phyloP scores from a whole-genome alignment of 2,888 invertebrate genomes.

The Tipula lateralis region DNA sequence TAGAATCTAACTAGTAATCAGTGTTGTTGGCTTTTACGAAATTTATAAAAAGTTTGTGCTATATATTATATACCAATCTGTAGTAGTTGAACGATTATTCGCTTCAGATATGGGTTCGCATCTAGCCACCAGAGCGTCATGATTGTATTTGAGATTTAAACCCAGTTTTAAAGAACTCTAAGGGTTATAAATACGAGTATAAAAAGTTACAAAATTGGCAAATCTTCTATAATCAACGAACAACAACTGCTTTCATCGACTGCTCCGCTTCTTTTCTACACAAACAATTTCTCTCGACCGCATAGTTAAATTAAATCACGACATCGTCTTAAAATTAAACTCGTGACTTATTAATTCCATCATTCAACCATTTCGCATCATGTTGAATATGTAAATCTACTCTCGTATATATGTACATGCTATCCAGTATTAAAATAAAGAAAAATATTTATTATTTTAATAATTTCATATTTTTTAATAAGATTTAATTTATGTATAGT shows the following conservation, averaged over 20 bases:
- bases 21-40: too few relatives aligned
- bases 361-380: background rate
- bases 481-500: background rate
- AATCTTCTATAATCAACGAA: background rate
- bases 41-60: too few relatives aligned
- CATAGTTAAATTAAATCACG: background rate
- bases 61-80: too few relatives aligned
- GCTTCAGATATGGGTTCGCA: too few relatives aligned
- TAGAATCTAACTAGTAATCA: too few relatives aligned
- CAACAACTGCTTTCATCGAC: background rate
- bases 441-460: background rate
- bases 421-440: background rate
- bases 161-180: too few relatives aligned
- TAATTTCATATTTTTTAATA: background rate
- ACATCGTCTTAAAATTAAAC: background rate
- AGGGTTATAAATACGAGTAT: too few relatives aligned
- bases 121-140: too few relatives aligned
- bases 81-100: too few relatives aligned
- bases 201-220: too few relatives aligned
- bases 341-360: slow-evolving; percentile 24
- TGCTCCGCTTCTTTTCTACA: background rate
- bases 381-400: background rate
- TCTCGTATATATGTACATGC: background rate
- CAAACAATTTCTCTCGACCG: background rate
- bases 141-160: too few relatives aligned